Percentiles rank a stretch among this genome's conserved stretches.
phyloP scores from a whole-genome alignment of 1,140 invertebrate species.

The Arion vulgaris region DNA sequence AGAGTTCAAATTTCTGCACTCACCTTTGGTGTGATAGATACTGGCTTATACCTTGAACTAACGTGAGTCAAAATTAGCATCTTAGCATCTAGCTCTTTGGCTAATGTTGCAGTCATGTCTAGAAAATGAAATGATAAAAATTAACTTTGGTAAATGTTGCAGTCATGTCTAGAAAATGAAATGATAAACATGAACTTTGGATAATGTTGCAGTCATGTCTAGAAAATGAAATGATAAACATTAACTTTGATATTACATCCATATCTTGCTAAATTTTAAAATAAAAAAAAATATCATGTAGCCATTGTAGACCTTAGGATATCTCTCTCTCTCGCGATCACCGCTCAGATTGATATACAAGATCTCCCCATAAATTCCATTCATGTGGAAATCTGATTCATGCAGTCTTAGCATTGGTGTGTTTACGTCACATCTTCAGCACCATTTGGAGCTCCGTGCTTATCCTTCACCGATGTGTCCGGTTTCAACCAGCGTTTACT shows the following conservation, averaged over 20 bases:
- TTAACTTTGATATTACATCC: not conserved
- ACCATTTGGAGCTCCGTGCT: too few species aligned
- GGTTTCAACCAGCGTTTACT: too few species aligned
- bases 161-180: slow-evolving; percentile 57
- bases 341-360: too few species aligned
- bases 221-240: slow-evolving; percentile 38
- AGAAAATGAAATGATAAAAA: slow-evolving; percentile 38
- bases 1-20: not conserved
- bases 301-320: too few species aligned
- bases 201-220: slow-evolving; percentile 52
- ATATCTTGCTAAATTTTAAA: too few species aligned
- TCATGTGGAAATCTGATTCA: too few species aligned
- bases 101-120: slow-evolving; percentile 72
- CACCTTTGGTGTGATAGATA: slow-evolving; percentile 40
- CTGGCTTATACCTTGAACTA: slow-evolving; percentile 72
- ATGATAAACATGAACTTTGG: slow-evolving; percentile 10
- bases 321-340: too few species aligned
- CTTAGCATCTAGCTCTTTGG: slow-evolving; percentile 63
- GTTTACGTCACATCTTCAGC: too few species aligned
- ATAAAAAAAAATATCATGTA: too few species aligned
- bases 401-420: too few species aligned
- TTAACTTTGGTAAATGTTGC: not conserved
- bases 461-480: too few species aligned
- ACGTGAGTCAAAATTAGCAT: slow-evolving; percentile 73
- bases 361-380: too few species aligned